Percentiles rank a stretch among this genome's conserved stretches.
Conservation (phyloP, 2,113 vertebrate species). For the Bujurquina vittata region DNA sequence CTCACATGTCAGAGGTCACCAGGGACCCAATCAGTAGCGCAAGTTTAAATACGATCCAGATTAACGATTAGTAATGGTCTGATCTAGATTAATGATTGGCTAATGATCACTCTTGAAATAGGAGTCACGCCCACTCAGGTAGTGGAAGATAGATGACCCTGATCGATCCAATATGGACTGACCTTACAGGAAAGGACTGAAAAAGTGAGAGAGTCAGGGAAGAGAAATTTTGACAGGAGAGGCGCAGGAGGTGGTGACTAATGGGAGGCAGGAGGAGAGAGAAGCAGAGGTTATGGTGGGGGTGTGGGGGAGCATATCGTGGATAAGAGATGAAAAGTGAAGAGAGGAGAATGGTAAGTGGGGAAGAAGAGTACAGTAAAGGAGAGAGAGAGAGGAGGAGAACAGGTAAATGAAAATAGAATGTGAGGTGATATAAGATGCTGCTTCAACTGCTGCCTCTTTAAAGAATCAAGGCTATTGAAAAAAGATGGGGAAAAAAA, state of each 20-base stretch:
- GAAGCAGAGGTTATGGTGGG: background rate
- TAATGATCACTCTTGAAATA: conserved; percentile 51
- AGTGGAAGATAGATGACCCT: conserved; percentile 42
- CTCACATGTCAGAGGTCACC: conserved; percentile 35
- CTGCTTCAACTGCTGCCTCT: background rate
- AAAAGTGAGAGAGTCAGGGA: background rate
- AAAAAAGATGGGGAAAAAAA: conserved; percentile 8
- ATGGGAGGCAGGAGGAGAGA: background rate
- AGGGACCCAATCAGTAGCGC: conserved; percentile 36
- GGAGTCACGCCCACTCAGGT: conserved; percentile 4
- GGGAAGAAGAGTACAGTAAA: background rate
- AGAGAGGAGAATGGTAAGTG: background rate
- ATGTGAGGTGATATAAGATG: background rate
- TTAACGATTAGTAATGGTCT: conserved; percentile 57
- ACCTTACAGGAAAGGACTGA: conserved; percentile 29
- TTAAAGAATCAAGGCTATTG: background rate
- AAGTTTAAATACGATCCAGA: conserved; percentile 30
- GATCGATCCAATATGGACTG: conserved; percentile 49
- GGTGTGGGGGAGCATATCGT: background rate
- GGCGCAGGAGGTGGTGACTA: background rate
- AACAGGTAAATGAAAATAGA: conserved; percentile 17
- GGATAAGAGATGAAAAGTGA: background rate
- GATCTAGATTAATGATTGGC: conserved; percentile 63
- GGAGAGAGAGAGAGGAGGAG: background rate
- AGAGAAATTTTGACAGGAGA: conserved; percentile 11